phyloP scores from a whole-genome alignment of 2,113 vertebrate species.

The Oophaga pumilio region DNA sequence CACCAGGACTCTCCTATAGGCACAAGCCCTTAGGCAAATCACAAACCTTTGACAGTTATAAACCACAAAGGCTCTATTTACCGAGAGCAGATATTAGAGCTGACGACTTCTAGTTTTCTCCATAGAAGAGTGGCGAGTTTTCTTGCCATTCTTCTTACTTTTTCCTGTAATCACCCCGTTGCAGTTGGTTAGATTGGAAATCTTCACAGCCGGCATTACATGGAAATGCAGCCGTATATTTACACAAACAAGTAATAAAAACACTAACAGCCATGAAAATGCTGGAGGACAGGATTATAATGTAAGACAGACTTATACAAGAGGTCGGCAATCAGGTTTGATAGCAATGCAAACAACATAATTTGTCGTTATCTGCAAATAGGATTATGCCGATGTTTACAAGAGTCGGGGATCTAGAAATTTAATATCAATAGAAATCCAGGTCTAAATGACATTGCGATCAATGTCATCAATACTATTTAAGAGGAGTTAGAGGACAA shows the following conservation, averaged over 20 bases:
- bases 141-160: neutral
- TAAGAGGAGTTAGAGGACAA: neutral
- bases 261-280: conserved; percentile 19
- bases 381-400: conserved; percentile 20
- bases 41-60: too few species aligned
- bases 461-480: neutral
- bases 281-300: conserved; percentile 36
- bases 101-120: neutral
- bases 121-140: neutral
- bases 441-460: too few species aligned
- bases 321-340: conserved; percentile 14
- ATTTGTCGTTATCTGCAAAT: conserved; percentile 30
- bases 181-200: conserved; percentile 5
- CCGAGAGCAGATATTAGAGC: neutral
- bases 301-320: conserved; percentile 10
- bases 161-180: neutral
- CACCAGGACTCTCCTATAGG: too few species aligned
- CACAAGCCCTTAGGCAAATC: too few species aligned
- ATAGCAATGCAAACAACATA: conserved; percentile 17
- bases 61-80: neutral
- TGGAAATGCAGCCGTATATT: conserved; percentile 9
- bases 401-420: neutral
- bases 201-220: conserved; percentile 24
- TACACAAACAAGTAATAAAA: conserved; percentile 26
- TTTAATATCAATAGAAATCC: neutral